Conservation (phyloP, 1,140 invertebrate genomes). For the Hycleus phaleratus region DNA sequence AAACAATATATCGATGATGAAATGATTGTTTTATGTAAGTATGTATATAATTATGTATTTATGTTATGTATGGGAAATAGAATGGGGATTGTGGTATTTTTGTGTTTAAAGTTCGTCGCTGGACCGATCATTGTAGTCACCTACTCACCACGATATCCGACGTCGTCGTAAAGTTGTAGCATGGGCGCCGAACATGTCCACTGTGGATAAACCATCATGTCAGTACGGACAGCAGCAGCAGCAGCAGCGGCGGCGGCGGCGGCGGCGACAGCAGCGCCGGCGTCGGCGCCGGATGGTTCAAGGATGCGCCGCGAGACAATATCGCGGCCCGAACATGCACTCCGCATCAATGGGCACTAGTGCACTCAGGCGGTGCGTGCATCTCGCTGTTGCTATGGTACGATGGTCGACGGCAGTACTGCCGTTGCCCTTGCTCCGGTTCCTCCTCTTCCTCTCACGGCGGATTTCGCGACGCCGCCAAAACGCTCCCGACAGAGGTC, state of each 20-base stretch:
- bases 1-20: no score
- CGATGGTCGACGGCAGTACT: conserved; percentile 13
- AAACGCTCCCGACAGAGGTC: conserved; percentile 9
- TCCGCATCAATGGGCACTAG: conserved; percentile 31
- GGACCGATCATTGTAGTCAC: conserved; percentile 15
- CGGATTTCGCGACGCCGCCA: conserved; percentile 8
- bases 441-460: conserved; percentile 8
- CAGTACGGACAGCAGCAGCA: conserved; percentile 6
- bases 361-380: conserved; percentile 1
- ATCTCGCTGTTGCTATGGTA: conserved; percentile 11
- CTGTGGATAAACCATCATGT: conserved; percentile 43
- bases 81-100: neutral
- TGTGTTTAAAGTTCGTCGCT: conserved; percentile 5
- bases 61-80: no score
- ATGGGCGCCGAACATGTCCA: conserved; percentile 38
- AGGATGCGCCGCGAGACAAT: conserved; percentile 33
- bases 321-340: conserved; percentile 34
- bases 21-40: no score
- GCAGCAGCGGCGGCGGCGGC: conserved; percentile 13
- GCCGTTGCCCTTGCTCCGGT: conserved; percentile 10
- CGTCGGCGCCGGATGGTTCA: conserved; percentile 24
- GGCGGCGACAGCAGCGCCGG: conserved; percentile 18
- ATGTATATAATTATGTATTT: no score
- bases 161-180: conserved; percentile 42
- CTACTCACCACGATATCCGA: conserved; percentile 40